These are phyloP conservation scores for Mustela lutreola DNA, from an alignment of 2,113 vertebrate species.

Conservation along the genomic window DNA sequence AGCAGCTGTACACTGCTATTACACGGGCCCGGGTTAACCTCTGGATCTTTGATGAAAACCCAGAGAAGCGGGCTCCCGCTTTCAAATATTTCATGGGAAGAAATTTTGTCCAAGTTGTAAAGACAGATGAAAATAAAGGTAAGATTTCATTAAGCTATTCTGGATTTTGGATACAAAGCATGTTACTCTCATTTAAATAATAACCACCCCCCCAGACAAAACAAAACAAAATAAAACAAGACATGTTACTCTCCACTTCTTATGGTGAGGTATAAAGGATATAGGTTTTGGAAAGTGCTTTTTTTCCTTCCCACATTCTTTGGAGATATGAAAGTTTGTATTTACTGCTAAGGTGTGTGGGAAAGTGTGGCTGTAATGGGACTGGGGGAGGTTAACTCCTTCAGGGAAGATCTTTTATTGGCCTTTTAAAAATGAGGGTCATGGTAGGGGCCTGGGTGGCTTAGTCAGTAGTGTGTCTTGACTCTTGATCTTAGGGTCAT, in stretches of 20 bases:
- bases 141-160: constrained; percentile 9
- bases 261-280: neutral
- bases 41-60: constrained; percentile 92
- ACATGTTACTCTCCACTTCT: neutral
- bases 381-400: neutral
- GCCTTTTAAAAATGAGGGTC: neutral
- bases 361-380: neutral
- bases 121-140: constrained; percentile 91
- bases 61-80: constrained; percentile 89
- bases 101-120: constrained; percentile 89
- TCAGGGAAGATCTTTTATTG: neutral
- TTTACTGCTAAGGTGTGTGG: neutral
- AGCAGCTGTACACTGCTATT: constrained; percentile 91
- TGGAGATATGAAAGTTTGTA: neutral
- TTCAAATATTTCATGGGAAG: constrained; percentile 89
- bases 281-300: neutral
- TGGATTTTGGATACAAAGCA: neutral
- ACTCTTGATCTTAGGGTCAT: neutral
- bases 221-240: neutral
- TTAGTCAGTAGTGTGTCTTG: neutral
- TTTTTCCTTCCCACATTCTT: neutral
- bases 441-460: neutral
- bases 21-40: constrained; percentile 92
- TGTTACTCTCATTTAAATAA: neutral
- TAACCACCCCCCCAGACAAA: accelerated